phyloP scores from a whole-genome alignment of 2,888 invertebrate species.

The Tiliacea aurago region DNA sequence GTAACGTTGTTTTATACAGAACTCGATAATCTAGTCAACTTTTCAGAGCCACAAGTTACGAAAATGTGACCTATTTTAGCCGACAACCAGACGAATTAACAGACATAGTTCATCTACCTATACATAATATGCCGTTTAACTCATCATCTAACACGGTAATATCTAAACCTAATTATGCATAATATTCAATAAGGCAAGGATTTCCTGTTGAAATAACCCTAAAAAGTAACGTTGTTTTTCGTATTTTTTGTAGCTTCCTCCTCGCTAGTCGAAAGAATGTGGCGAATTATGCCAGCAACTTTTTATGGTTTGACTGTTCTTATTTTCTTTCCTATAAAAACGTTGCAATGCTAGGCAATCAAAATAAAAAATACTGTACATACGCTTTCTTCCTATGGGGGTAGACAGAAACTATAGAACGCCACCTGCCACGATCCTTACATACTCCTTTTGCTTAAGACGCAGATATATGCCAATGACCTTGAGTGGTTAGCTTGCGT shows the following conservation, averaged over 20 bases:
- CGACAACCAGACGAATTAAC: too few species aligned
- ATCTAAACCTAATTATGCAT: conserved; percentile 14
- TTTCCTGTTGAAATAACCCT: conserved; percentile 19
- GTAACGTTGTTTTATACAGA: too few species aligned
- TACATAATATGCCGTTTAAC: too few species aligned
- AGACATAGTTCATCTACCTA: too few species aligned
- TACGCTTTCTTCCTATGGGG: not conserved
- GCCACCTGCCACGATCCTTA: too few species aligned
- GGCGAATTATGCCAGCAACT: conserved; percentile 6
- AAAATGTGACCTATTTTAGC: too few species aligned
- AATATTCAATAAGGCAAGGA: conserved; percentile 17
- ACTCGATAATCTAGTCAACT: too few species aligned
- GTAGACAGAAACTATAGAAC: not conserved
- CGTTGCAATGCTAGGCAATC: not conserved
- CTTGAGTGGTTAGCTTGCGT: too few species aligned
- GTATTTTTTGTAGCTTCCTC: conserved; percentile 6
- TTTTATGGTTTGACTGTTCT: not conserved
- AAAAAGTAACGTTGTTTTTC: conserved; percentile 23
- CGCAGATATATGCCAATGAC: too few species aligned
- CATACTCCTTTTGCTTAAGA: too few species aligned
- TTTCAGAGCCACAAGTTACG: too few species aligned
- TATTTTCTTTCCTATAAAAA: conserved; percentile 12
- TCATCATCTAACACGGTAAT: too few species aligned
- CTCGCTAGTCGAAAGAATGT: not conserved
- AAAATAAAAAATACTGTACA: not conserved